A percentile compares a stretch with the other conserved stretches of the same genome.
Conservation (phyloP, 92 coral and sea anemone species). For the Ricordea florida region DNA sequence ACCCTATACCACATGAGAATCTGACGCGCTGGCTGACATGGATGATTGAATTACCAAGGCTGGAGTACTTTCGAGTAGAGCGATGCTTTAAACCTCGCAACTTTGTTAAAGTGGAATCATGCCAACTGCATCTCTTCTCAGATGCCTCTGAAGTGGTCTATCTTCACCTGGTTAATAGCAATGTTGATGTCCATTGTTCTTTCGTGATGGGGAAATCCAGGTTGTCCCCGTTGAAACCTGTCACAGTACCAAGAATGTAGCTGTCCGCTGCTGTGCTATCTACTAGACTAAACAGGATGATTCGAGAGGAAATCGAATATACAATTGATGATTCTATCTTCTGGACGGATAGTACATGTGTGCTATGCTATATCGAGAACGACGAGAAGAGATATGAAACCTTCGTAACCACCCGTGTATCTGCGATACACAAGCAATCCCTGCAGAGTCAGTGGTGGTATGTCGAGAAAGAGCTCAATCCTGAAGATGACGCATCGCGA, state of each 20-base stretch:
- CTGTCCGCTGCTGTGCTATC: constrained; percentile 27
- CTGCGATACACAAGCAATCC: neutral
- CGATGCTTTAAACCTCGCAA: neutral
- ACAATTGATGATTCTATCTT: neutral
- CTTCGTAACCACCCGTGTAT: constrained; percentile 26
- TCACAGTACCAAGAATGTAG: constrained; percentile 37
- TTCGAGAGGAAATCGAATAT: neutral
- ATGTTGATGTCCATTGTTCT: constrained; percentile 2
- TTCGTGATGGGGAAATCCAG: constrained; percentile 32
- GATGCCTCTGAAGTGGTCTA: constrained; percentile 23
- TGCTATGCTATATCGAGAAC: constrained; percentile 22
- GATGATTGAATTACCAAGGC: neutral
- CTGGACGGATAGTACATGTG: constrained; percentile 39
- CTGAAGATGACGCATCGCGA: constrained; percentile 36
- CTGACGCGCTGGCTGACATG: neutral
- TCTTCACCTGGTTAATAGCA: neutral
- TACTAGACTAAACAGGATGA: neutral
- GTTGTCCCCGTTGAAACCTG: constrained; percentile 5
- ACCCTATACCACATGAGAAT: neutral
- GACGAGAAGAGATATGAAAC: constrained; percentile 3
- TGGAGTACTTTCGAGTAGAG: neutral
- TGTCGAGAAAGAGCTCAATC: constrained; percentile 14
- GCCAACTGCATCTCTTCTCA: constrained; percentile 20
- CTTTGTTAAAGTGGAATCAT: neutral
- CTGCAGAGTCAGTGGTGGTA: constrained; percentile 22